A percentile compares a stretch with the other conserved stretches of the same genome.
Evolutionary conservation across 1,140 invertebrate genomes (phyloP).

Genomic region (Formica exsecta): DNA sequence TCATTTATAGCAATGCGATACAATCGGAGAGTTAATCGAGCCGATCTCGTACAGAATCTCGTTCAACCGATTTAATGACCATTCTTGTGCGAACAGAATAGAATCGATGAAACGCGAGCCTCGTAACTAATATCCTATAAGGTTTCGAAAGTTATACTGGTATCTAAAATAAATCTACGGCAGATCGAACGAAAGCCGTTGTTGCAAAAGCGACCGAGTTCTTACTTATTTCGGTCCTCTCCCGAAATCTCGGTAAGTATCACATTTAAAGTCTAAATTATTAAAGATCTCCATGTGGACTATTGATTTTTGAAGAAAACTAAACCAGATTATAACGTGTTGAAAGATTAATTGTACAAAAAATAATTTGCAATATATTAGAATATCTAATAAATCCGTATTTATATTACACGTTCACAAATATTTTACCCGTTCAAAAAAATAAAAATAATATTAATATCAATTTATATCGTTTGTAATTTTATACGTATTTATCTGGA

Average conservation of each 20-base stretch:
- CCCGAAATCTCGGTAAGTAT: background rate
- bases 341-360: background rate
- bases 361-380: background rate
- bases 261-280: background rate
- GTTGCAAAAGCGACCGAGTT: conserved; percentile 54
- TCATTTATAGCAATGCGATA: conserved; percentile 25
- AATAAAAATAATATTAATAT: conserved; percentile 20
- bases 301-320: background rate
- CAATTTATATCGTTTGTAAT: background rate
- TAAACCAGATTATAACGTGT: background rate
- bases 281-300: background rate
- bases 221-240: background rate
- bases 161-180: conserved; percentile 74
- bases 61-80: conserved; percentile 32
- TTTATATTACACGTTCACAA: background rate
- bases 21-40: conserved; percentile 37
- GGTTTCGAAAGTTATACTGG: conserved; percentile 70
- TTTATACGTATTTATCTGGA: background rate
- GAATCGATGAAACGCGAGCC: conserved; percentile 69
- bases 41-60: conserved; percentile 11
- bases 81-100: conserved; percentile 61
- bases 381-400: background rate
- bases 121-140: conserved; percentile 74
- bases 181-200: conserved; percentile 52
- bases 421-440: background rate